These are phyloP conservation scores for Caenorhabditis sp. DNA, from an alignment of 2,888 invertebrate genomes.

Conservation along the genomic window DNA sequence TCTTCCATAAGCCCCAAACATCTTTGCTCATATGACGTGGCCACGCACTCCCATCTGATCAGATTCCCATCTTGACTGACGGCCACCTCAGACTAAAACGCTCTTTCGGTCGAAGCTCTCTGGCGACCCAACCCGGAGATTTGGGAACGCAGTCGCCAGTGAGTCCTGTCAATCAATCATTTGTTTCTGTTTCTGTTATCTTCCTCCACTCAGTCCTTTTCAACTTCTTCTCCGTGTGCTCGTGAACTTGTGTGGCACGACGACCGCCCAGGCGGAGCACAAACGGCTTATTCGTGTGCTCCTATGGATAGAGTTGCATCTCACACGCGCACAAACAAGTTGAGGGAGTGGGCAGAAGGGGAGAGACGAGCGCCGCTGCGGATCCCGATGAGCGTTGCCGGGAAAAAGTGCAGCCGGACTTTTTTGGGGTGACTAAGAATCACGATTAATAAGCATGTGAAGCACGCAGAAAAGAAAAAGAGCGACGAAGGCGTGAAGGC, in stretches of 20 bases:
- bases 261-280: conserved; percentile 25
- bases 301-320: neutral
- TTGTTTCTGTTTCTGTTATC: conserved; percentile 36
- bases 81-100: neutral
- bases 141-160: conserved; percentile 11
- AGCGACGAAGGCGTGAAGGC: too few relatives aligned
- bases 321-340: conserved; percentile 23
- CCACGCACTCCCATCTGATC: too few relatives aligned
- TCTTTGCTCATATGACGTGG: too few relatives aligned
- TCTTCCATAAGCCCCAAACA: too few relatives aligned
- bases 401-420: conserved; percentile 35
- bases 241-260: conserved; percentile 13
- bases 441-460: conserved; percentile 18
- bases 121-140: conserved; percentile 25
- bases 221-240: neutral
- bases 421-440: conserved; percentile 16
- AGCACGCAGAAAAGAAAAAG: neutral
- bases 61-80: neutral
- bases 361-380: neutral
- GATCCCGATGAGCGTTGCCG: conserved; percentile 22
- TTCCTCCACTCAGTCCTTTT: conserved; percentile 16
- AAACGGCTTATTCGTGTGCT: conserved; percentile 6
- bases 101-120: neutral
- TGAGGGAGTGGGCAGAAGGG: neutral
- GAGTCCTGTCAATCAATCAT: conserved; percentile 50